Evolutionary conservation across 2,797 vertebrate genomes (phyloP).

Genomic region (Helarctos malayanus): DNA sequence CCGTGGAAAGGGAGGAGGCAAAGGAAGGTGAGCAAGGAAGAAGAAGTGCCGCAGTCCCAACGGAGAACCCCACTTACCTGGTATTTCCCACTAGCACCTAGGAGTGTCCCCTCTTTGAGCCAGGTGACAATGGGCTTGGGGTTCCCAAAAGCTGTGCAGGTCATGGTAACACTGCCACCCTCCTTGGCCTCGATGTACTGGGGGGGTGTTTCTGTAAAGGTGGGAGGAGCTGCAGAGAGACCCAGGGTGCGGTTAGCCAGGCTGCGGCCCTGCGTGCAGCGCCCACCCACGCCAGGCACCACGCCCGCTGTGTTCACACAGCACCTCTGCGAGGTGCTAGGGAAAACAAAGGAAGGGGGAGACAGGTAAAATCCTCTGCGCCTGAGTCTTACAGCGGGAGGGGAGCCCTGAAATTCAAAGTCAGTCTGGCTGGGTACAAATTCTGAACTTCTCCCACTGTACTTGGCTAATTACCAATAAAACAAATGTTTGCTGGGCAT

Average conservation of each 20-base stretch:
- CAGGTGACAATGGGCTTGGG: slow-evolving; percentile 98
- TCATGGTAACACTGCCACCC: slow-evolving; percentile 95
- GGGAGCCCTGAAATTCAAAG: not conserved
- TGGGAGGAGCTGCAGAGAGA: slow-evolving; percentile 94
- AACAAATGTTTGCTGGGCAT: not conserved
- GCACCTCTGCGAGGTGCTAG: not conserved
- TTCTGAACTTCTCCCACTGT: not conserved
- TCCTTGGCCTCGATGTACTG: slow-evolving; percentile 99
- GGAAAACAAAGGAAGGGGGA: not conserved
- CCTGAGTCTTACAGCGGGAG: rapidly evolving
- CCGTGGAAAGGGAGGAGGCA: not conserved
- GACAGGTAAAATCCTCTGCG: not conserved
- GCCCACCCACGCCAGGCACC: rapidly evolving
- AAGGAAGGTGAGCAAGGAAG: not conserved
- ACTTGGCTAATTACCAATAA: not conserved
- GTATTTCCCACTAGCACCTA: slow-evolving; percentile 95
- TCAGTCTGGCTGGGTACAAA: not conserved
- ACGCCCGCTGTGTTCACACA: rapidly evolving
- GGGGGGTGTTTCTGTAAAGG: slow-evolving; percentile 97
- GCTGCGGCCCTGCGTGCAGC: rapidly evolving
- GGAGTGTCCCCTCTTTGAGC: slow-evolving; percentile 96
- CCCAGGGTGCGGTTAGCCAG: not conserved
- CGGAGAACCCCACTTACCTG: slow-evolving; percentile 90
- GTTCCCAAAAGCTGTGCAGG: slow-evolving; percentile 98
- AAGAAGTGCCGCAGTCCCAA: rapidly evolving